Base-by-base conservation (phyloP, 2,797 vertebrate species). In the Catostomus latipinnis region DNA sequence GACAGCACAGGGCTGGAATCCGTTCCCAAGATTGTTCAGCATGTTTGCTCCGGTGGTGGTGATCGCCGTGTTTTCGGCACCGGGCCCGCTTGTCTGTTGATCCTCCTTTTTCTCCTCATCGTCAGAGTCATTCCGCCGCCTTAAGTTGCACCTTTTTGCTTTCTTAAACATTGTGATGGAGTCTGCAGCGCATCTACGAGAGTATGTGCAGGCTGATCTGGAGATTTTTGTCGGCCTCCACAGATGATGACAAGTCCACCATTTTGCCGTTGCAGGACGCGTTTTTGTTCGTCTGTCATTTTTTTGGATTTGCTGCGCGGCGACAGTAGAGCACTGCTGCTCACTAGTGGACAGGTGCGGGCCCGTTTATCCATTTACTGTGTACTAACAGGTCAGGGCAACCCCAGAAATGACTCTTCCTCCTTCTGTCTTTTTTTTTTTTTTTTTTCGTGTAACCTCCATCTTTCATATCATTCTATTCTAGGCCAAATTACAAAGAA, bases 81-180 rank as follows among this genome's bases (percentile, higher is more conserved):
- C 85, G 83, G 94, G 93, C 91, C 94, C 92, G 22, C 90, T 87
- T 79, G 88, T 85, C 60, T 89, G 88, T 76, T 89, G 87, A 8
- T 74, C 56, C 11, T 90, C 91, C 43, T 95, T 94, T 65, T 85
- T 93, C 11, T 98, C 97, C 6, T 99, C 97, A 48, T 98, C 97
- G 86, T 98, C 97, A 0, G 97, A 98, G 45, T 97, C 96, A 87
- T 98, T 98, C 84, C 97, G 92, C 81, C 97, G 95, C 74, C 97
- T 92, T 81, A 98, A 94, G 79, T 99, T 98, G 56, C 93, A 95
- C 85, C 95, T 90, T 86, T 97, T 96, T 49, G 93, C 96, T 90
- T 96, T 98, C 83, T 96, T 97, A 87, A 99, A 99, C 97, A 99
- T 98, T 5, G 18, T 82, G 45, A 45, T 58, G 1, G 13, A 1